Percentiles rank a stretch among this genome's conserved stretches.
Evolutionary conservation across 1,140 invertebrate species (phyloP).

Genomic region (Eumaeus atala): DNA sequence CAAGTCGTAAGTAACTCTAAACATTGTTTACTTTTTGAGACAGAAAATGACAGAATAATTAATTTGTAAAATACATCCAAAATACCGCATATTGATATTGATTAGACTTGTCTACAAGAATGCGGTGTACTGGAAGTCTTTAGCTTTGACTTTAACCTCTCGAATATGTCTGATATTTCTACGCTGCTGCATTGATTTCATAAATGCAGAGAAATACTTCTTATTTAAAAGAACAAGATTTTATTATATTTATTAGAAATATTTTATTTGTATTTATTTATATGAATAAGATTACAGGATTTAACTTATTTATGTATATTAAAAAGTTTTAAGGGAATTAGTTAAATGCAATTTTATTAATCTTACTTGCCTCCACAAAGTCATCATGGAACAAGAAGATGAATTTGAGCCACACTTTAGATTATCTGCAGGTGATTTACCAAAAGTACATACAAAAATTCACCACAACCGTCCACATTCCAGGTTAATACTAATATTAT

Average conservation of each 20-base stretch:
- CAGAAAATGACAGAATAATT: slow-evolving; percentile 35
- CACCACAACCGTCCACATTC: slow-evolving; percentile 65
- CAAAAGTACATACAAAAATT: slow-evolving; percentile 63
- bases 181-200: too few relatives aligned
- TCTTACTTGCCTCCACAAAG: slow-evolving; percentile 24
- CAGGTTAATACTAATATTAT: slow-evolving; percentile 45
- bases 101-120: slow-evolving; percentile 50
- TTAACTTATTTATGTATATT: not conserved
- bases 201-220: too few relatives aligned
- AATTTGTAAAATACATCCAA: slow-evolving; percentile 40
- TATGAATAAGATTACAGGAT: not conserved
- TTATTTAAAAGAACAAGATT: too few relatives aligned
- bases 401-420: slow-evolving; percentile 40
- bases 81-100: slow-evolving; percentile 60
- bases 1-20: slow-evolving; percentile 52
- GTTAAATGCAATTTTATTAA: not conserved
- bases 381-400: slow-evolving; percentile 54
- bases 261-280: not conserved
- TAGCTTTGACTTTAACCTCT: too few relatives aligned
- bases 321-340: slow-evolving; percentile 4
- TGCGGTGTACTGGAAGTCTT: slow-evolving; percentile 31
- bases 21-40: slow-evolving; percentile 8
- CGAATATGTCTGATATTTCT: too few relatives aligned
- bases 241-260: too few relatives aligned
- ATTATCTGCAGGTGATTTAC: slow-evolving; percentile 48